phyloP scores from a whole-genome alignment of 1,140 invertebrate genomes.

The Pinna nobilis region DNA sequence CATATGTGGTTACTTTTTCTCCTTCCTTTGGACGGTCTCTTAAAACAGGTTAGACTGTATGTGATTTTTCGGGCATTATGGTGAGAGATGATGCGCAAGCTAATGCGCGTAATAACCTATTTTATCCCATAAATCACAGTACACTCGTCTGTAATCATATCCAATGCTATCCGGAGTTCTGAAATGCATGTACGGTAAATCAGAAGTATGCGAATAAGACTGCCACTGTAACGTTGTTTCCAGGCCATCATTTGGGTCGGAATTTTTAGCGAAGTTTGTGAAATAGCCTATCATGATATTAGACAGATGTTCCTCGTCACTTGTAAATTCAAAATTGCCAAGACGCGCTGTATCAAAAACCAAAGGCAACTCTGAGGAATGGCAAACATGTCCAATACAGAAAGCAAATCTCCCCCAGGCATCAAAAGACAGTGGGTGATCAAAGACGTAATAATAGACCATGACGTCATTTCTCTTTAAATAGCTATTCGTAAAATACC shows the following conservation, averaged over 20 bases:
- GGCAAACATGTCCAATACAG: slow-evolving; percentile 61
- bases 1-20: no score
- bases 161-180: slow-evolving; percentile 49
- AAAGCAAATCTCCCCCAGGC: slow-evolving; percentile 61
- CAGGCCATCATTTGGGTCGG: slow-evolving; percentile 52
- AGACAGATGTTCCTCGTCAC: slow-evolving; percentile 57
- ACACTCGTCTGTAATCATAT: slow-evolving; percentile 36
- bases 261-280: slow-evolving; percentile 67
- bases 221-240: slow-evolving; percentile 43
- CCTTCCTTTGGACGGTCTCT: no score
- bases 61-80: no score
- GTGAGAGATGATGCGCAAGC: no score
- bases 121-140: slow-evolving; percentile 62
- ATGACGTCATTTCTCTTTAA: slow-evolving; percentile 28
- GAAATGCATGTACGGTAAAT: slow-evolving; percentile 47
- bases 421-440: slow-evolving; percentile 60
- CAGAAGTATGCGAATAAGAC: slow-evolving; percentile 21
- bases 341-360: slow-evolving; percentile 55
- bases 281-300: slow-evolving; percentile 56
- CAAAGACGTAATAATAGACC: slow-evolving; percentile 57
- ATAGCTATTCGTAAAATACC: slow-evolving; percentile 43
- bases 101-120: no score
- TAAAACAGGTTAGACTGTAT: no score
- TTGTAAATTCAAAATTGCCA: slow-evolving; percentile 45
- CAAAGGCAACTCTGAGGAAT: slow-evolving; percentile 64